Base-by-base conservation (phyloP, 2,888 invertebrate genomes). In the Bedellia somnulentella region DNA sequence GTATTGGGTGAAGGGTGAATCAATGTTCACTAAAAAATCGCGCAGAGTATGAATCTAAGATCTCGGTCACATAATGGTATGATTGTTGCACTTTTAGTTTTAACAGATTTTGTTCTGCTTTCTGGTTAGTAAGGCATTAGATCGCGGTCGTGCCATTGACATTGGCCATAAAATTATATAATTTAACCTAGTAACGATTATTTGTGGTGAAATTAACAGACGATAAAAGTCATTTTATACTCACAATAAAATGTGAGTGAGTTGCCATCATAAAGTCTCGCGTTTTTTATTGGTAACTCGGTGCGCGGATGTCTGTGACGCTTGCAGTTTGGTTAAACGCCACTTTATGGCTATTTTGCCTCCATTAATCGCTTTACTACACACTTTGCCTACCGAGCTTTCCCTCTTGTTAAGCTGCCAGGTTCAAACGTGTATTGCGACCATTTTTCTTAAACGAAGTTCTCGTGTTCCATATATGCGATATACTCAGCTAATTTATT, bases 191-290 rank as follows among this genome's bases (percentile, higher is more conserved):
- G 55, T 62, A 62, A 67, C 59, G 51, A 70, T 67, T 71, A 73
- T 70, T 75, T 71, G 73, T 71, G 75, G 73, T 66, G 61, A 70
- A 75, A 75, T 75, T 73, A 75, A 75, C 73, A 71, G 73, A 71
- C 75, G 63, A 71, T 75, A 73, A 75, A 75, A 73, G 73, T 75
- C 71, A 71, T 68, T 75, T 75, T 75, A 75, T 73, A 73, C 66
- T 71, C 70, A 73, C 73, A 73, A 73, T 75, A 73, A 75, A 73
- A 73, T 68, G 75, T 70, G 73, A 71, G 64, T 70, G 70, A 73
- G 75, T 70, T 70, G 71, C 71, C 70, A 68, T 73, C 73, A 75
- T 73, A 75, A 73, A 75, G 68, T 71, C 71, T 70, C 71, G 67
- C 70, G 67, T 73, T 73, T 75, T 75, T 75, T 75, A 75, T 73